Percentiles rank a stretch among this genome's conserved stretches.
Conservation (phyloP, 2,113 vertebrate species). For the Anoura caudifer region DNA sequence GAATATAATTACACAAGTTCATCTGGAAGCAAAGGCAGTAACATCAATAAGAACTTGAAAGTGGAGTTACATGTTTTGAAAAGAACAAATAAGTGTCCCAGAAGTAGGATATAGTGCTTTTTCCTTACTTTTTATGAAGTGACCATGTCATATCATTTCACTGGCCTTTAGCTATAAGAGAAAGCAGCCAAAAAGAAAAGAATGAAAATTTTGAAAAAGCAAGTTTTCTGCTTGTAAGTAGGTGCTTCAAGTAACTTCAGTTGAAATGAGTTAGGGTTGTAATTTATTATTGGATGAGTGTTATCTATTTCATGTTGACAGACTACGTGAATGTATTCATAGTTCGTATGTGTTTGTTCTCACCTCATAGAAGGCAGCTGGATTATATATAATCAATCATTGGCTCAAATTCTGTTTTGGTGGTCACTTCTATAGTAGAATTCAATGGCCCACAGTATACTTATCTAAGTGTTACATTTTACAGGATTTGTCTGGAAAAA, state of each 20-base stretch:
- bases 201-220: conserved; percentile 19
- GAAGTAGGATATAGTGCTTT: not conserved
- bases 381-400: not conserved
- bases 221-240: not conserved
- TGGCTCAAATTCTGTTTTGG: not conserved
- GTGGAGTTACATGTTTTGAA: not conserved
- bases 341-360: not conserved
- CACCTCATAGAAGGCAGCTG: not conserved
- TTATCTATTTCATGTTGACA: not conserved
- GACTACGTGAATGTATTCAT: not conserved
- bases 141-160: not conserved
- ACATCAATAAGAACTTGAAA: not conserved
- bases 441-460: not conserved
- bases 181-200: not conserved
- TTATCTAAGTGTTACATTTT: not conserved
- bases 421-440: not conserved
- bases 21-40: not conserved
- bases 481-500: too few relatives aligned
- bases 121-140: not conserved
- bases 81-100: not conserved
- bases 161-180: not conserved
- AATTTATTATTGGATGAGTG: not conserved
- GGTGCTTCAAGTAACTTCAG: not conserved
- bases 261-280: not conserved
- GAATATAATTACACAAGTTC: not conserved